phyloP scores from a whole-genome alignment of 2,113 vertebrate species.

The Sylvia atricapilla region DNA sequence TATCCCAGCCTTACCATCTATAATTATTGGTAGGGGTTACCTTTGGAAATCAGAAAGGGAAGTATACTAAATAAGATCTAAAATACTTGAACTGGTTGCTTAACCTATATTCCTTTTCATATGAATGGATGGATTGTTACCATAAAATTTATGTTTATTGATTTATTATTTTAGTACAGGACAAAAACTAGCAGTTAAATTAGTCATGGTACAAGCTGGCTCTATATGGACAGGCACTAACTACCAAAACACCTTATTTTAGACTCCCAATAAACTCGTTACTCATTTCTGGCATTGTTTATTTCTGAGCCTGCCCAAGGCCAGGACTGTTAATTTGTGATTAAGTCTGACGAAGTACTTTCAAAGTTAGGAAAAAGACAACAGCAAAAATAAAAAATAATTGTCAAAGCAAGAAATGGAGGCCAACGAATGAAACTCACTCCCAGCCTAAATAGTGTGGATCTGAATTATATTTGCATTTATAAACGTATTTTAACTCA shows the following conservation, averaged over 20 bases:
- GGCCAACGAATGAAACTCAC: neutral
- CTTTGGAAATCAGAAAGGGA: slow-evolving; percentile 12
- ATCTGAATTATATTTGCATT: neutral
- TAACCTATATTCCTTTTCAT: neutral
- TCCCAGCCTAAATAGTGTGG: neutral
- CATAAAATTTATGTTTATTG: neutral
- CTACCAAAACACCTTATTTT: neutral
- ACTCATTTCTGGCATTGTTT: neutral
- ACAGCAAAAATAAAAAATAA: neutral
- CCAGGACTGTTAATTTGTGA: neutral
- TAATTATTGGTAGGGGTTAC: slow-evolving; percentile 7
- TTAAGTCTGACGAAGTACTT: neutral
- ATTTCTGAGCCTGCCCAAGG: neutral
- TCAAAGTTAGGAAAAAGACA: neutral
- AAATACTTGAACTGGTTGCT: neutral
- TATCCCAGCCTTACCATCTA: neutral
- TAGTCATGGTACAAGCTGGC: neutral
- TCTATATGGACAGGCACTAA: neutral
- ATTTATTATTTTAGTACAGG: neutral
- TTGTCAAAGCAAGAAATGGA: neutral
- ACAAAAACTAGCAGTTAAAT: neutral
- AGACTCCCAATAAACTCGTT: neutral
- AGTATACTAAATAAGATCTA: neutral
- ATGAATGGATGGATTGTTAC: neutral
- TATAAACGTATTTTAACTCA: neutral